These are phyloP conservation scores for Aphelinus certus DNA, from an alignment of 1,140 invertebrate genomes.

Conservation along the genomic window DNA sequence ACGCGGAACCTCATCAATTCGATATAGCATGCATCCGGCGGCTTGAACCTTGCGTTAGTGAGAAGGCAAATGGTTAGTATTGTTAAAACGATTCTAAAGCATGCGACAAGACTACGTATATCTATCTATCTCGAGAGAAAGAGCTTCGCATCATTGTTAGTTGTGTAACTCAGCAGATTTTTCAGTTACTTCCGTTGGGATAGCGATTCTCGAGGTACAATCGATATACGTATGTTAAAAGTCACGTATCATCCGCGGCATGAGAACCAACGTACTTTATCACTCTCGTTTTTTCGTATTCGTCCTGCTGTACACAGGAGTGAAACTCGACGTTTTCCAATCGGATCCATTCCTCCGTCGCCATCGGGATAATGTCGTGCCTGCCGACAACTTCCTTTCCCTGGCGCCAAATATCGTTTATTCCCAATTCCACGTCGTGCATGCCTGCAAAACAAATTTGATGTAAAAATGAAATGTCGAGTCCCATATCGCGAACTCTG, in stretches of 20 bases:
- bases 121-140: no score
- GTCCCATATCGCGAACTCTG: no score
- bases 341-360: slow-evolving; percentile 99
- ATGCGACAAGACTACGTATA: no score
- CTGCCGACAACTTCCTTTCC: slow-evolving; percentile 98
- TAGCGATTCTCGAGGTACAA: no score
- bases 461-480: no score
- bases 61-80: slow-evolving; percentile 32
- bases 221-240: no score
- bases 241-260: not conserved
- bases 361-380: slow-evolving; percentile 98
- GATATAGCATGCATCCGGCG: slow-evolving; percentile 98
- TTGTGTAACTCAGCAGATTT: no score
- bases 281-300: slow-evolving; percentile 89
- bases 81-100: not conserved
- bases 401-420: slow-evolving; percentile 96
- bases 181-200: no score
- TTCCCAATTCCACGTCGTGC: slow-evolving; percentile 95
- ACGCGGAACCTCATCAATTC: slow-evolving; percentile 97
- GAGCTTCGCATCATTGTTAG: no score
- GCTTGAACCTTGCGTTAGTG: slow-evolving; percentile 82
- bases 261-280: slow-evolving; percentile 78
- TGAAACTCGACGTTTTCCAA: slow-evolving; percentile 96
- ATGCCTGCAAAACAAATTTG: slow-evolving; percentile 71
- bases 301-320: slow-evolving; percentile 89